Conservation (phyloP, 2,797 vertebrate genomes). For the Chaunax sp. region DNA sequence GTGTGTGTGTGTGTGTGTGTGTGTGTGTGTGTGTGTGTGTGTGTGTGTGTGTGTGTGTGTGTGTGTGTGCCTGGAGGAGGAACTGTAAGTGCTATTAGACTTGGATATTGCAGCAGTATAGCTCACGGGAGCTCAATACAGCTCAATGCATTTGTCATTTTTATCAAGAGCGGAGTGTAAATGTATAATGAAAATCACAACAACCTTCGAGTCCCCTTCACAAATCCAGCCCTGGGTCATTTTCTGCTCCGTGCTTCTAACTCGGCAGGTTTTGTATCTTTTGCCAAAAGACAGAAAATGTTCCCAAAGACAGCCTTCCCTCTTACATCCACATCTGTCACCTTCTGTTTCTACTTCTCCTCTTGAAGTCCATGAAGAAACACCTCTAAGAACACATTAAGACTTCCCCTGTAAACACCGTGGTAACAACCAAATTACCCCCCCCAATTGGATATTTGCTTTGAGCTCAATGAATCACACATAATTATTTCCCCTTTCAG, state of each 20-base stretch:
- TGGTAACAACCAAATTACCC: conserved; percentile 4
- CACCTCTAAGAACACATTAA: not conserved
- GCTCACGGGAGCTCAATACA: conserved; percentile 56
- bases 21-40: conserved; percentile 9
- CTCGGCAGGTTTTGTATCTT: conserved; percentile 4
- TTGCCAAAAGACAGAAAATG: not conserved
- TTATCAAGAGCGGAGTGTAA: conserved; percentile 58
- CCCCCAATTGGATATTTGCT: not conserved
- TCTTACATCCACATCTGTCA: not conserved
- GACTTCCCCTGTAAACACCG: not conserved
- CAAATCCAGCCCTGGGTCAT: conserved; percentile 31
- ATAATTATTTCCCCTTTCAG: conserved; percentile 10
- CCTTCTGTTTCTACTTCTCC: not conserved
- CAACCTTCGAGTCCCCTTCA: conserved; percentile 50
- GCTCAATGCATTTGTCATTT: conserved; percentile 65
- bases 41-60: conserved; percentile 18
- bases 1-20: conserved; percentile 24
- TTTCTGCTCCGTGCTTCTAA: conserved; percentile 39
- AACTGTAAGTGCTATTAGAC: conserved; percentile 69
- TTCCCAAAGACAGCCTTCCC: conserved; percentile 9
- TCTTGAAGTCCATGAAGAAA: conserved; percentile 8
- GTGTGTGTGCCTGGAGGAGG: conserved; percentile 44
- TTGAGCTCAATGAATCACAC: conserved; percentile 15
- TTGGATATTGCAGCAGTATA: conserved; percentile 66
- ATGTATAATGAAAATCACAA: conserved; percentile 62